Conservation (phyloP, 2,797 vertebrate genomes). For the Notamacropus eugenii region DNA sequence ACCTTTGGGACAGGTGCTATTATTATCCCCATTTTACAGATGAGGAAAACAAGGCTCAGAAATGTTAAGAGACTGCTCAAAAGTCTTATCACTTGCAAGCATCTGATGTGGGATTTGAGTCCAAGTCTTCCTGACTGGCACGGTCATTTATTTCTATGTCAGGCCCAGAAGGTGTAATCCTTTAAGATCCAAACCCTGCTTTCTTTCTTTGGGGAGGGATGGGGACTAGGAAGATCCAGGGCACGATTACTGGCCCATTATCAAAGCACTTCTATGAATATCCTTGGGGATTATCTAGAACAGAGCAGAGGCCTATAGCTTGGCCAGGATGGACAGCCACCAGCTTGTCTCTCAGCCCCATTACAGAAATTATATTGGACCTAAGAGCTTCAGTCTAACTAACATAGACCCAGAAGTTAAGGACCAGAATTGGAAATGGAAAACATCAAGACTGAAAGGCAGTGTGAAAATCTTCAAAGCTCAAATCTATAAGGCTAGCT, state of each 20-base stretch:
- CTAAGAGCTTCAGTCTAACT: background rate
- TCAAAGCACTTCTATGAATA: background rate
- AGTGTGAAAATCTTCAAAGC: background rate
- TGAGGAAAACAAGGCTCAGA: background rate
- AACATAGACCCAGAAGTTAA: background rate
- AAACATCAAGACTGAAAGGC: background rate
- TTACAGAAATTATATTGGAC: background rate
- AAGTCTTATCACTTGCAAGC: background rate
- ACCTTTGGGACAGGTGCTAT: background rate
- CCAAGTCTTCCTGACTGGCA: background rate
- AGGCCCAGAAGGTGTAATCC: background rate
- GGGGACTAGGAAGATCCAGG: background rate
- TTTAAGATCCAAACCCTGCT: background rate
- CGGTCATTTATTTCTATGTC: background rate
- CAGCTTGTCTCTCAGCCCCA: background rate
- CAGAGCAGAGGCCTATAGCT: background rate
- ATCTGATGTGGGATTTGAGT: too few relatives aligned
- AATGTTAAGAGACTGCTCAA: background rate
- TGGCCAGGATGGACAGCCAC: background rate
- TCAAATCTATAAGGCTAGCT: background rate
- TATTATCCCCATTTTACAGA: background rate
- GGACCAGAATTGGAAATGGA: background rate
- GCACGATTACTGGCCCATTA: background rate
- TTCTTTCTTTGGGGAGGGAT: background rate
- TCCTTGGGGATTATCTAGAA: background rate